phyloP scores from a whole-genome alignment of 1,140 invertebrate species.

The Grapholita molesta region DNA sequence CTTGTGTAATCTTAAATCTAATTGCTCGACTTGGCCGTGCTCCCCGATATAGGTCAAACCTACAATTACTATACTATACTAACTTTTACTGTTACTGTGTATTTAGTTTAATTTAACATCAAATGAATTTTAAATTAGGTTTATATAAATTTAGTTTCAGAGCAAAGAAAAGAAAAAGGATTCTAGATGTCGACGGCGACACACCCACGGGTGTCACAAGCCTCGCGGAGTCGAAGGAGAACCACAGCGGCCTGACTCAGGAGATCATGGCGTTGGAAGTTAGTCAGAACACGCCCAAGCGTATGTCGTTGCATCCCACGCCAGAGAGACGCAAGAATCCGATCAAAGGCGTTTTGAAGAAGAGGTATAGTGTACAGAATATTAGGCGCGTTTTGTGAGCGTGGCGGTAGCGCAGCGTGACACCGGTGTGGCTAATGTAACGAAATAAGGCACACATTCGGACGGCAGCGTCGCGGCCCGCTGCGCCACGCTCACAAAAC shows the following conservation, averaged over 20 bases:
- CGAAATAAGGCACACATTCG: too few species aligned
- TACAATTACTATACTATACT: too few species aligned
- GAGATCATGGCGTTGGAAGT: conserved; percentile 80
- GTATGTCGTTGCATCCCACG: conserved; percentile 73
- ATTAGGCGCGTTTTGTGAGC: too few species aligned
- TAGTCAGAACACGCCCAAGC: conserved; percentile 79
- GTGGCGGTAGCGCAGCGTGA: too few species aligned
- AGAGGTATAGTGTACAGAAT: conserved; percentile 50
- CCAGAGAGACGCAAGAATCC: conserved; percentile 77
- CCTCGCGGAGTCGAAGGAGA: conserved; percentile 57
- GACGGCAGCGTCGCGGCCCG: too few species aligned
- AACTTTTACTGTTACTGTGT: too few species aligned
- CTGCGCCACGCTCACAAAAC: too few species aligned
- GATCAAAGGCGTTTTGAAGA: conserved; percentile 79
- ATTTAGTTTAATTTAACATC: conserved; percentile 44
- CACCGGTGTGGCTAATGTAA: too few species aligned
- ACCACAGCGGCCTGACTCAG: conserved; percentile 82
- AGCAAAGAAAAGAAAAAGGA: conserved; percentile 79
- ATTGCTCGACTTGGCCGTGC: too few species aligned
- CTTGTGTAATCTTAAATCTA: too few species aligned
- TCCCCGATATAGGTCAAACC: too few species aligned
- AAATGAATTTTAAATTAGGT: conserved; percentile 58
- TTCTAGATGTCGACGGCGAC: conserved; percentile 69
- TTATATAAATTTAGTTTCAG: conserved; percentile 53
- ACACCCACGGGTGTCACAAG: conserved; percentile 65